phyloP scores from a whole-genome alignment of 2,113 vertebrate genomes.

The Melierax canorus region DNA sequence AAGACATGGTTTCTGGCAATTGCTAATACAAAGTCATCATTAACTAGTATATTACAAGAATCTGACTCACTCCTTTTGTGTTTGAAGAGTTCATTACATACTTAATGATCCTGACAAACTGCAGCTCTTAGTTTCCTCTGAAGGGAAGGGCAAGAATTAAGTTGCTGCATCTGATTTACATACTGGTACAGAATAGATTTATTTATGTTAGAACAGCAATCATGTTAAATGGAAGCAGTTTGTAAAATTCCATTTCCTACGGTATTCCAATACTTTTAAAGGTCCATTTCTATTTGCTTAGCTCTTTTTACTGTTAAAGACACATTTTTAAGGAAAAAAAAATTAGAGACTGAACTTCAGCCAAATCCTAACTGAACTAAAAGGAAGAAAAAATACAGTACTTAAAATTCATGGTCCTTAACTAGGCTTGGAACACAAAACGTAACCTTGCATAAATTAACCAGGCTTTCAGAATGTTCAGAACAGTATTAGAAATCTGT shows the following conservation, averaged over 20 bases:
- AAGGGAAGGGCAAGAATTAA: constrained; percentile 48
- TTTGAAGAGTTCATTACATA: constrained; percentile 68
- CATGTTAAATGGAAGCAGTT: neutral
- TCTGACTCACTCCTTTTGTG: constrained; percentile 58
- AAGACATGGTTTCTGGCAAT: constrained; percentile 1
- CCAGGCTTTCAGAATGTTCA: neutral
- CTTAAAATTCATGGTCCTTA: neutral
- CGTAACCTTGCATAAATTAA: neutral
- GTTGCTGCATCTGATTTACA: constrained; percentile 58
- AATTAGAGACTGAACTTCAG: neutral
- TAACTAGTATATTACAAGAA: constrained; percentile 67
- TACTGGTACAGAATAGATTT: constrained; percentile 26
- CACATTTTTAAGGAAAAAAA: neutral
- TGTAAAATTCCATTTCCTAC: neutral
- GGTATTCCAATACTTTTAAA: neutral
- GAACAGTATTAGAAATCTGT: constrained; percentile 14
- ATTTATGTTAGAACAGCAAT: neutral
- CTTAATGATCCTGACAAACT: constrained; percentile 66
- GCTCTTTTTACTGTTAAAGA: neutral
- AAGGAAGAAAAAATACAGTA: neutral
- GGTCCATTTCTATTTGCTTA: neutral
- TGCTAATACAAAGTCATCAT: constrained; percentile 55
- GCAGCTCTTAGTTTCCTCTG: constrained; percentile 54
- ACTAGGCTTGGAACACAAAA: neutral
- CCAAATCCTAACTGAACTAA: neutral